A percentile compares a stretch with the other conserved stretches of the same genome.
These are phyloP conservation scores for Euspilapteryx auroguttella DNA, from an alignment of 2,888 invertebrate species.

Conservation along the genomic window DNA sequence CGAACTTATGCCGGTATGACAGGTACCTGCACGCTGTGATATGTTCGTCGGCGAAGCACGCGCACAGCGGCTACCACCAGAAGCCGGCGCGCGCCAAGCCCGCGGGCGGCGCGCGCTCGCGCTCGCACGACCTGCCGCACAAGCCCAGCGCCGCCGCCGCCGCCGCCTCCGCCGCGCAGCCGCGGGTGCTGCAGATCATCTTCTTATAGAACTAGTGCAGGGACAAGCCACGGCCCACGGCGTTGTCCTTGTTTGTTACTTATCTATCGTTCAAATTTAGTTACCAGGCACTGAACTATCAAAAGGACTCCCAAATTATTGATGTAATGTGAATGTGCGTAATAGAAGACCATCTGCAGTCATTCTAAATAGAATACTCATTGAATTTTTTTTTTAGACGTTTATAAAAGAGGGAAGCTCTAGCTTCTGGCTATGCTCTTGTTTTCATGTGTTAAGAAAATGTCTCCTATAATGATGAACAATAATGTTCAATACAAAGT, in stretches of 20 bases:
- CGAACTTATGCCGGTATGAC: conserved; percentile 58
- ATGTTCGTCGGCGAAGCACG: conserved; percentile 54
- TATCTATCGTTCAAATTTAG: too few species aligned
- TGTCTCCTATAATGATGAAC: too few species aligned
- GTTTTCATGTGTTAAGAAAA: too few species aligned
- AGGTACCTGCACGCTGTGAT: conserved; percentile 66
- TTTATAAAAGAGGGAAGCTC: too few species aligned
- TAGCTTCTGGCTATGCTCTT: too few species aligned
- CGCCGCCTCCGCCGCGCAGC: conserved; percentile 21
- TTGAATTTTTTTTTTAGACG: too few species aligned
- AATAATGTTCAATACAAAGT: too few species aligned
- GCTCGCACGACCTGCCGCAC: neutral
- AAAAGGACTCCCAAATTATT: too few species aligned
- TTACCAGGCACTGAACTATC: conserved; percentile 18
- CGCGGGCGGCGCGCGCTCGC: conserved; percentile 8
- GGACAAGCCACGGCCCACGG: conserved; percentile 18
- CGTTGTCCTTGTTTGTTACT: conserved; percentile 20
- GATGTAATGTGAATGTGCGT: too few species aligned
- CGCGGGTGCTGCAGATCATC: conserved; percentile 49
- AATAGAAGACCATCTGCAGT: too few species aligned
- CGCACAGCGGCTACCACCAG: conserved; percentile 47
- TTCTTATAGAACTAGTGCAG: conserved; percentile 44
- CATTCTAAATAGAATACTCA: too few species aligned
- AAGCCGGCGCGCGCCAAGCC: conserved; percentile 26
- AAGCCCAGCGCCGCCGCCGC: conserved; percentile 14